Evolutionary conservation across 2,113 vertebrate genomes (phyloP), one percentile per base, ranked within the genome.

Genomic region (Polyodon spathula): DNA sequence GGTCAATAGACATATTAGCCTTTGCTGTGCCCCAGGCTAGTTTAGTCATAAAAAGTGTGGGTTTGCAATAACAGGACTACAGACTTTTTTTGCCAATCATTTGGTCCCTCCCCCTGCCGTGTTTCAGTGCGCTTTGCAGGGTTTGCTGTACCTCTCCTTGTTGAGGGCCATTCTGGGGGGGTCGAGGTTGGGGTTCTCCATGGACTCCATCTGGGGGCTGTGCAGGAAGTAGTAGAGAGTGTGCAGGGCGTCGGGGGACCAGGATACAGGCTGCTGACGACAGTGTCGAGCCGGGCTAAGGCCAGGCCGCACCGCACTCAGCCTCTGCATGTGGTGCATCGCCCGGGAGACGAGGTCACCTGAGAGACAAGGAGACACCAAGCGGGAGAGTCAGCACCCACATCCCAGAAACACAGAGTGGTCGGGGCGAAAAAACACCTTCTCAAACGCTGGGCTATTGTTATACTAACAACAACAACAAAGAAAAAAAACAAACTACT

Each of bases 181-280:
- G 73, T 99, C 96, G 43, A 99, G 82, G 86, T 99, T 98, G 69
- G 96, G 96, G 72, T 99, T 98, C 82, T 99, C 96, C 94, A 98
- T 94, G 71, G 92, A 98, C 72, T 99, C 96, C 94, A 98, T 98
- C 63, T 98, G 96, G 37, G 96, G 95, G 61, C 95, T 97, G 61
- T 94, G 92, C 37, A 99, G 87, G 86, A 97, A 99, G 79, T 99
- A 99, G 86, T 98, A 99, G 60, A 99, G 93, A 2, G 95, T 97
- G 85, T 98, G 95, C 44, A 99, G 93, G 70, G 95, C 92, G 0
- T 98, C 94, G 0, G 94, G 94, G 63, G 92, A 95, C 96, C 96
- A 99, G 61, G 90, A 92, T 77, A 97, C 89, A 16, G 90, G 89
- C 65, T 97, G 95, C 4, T 91, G 89, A 39, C 92, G 90, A 59